Evolutionary conservation across 2,113 vertebrate species (phyloP), one percentile per base, ranked within the genome.

Genomic region (Pica pica): DNA sequence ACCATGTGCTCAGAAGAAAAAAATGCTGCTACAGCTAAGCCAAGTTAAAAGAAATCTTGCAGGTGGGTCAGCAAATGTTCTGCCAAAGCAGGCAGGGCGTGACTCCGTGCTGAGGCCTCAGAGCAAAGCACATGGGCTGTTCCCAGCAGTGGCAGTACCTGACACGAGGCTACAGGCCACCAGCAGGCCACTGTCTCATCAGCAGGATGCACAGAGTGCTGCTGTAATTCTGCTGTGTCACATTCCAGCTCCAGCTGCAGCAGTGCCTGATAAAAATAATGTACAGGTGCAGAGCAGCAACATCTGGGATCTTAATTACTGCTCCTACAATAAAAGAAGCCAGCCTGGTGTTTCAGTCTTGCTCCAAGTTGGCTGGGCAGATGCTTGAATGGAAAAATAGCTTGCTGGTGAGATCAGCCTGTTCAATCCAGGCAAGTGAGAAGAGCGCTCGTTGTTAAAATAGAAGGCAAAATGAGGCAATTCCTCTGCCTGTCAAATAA

Each of bases 351-450:
- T 76, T 60, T 64, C 2, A 0, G 44, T n/a, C 57, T 44, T 1
- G 3, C 61, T 94, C 60, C 75, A 42, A 65, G 49, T 39, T 80
- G 59, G 22, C 83, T 92, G 79, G 61, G 70, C 87, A 93, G 92
- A 84, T 42, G 64, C 69, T 50, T 19, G 42, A 81, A 83, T 74
- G 83, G 91, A 94, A 91, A 90, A 84, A 95, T 86, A 86, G 73
- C 65, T 91, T 53, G 42, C 28, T 68, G 52, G 83, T 95, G 88
- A 92, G 69, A 78, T 92, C 89, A 96, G 88, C 50, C 55, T 80
- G 59, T 69, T 76, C 50, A 60, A 56, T 22, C 37, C 39, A 50
- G 55, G 53, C 56, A 92, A 86, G 68, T 30, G 56, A 89, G 93
- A 81, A 83, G 73, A 69, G 31, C 7, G 2, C 47, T 61, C 0